Evolutionary conservation across 2,888 invertebrate genomes (phyloP).

Genomic region (Stenodera caucasica): DNA sequence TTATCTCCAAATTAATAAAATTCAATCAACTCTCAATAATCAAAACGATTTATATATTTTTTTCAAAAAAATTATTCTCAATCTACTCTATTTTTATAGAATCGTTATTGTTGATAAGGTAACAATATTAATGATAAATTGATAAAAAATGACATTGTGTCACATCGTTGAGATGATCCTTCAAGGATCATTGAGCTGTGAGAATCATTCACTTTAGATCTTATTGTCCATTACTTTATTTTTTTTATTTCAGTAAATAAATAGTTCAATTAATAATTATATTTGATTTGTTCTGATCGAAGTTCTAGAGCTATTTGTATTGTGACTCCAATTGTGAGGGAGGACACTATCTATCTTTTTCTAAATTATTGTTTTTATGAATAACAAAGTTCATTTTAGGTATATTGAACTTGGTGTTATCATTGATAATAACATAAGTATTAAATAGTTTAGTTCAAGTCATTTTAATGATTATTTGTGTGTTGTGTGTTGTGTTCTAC

Average conservation of each 20-base stretch:
- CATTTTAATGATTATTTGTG: constrained; percentile 8
- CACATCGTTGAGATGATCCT: neutral
- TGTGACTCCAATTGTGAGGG: neutral
- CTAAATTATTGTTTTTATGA: neutral
- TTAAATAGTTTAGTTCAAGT: constrained; percentile 18
- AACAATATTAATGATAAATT: neutral
- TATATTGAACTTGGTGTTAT: constrained; percentile 25
- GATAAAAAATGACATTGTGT: neutral
- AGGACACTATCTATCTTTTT: neutral
- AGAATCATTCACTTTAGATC: neutral
- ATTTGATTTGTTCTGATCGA: neutral
- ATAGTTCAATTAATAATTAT: neutral
- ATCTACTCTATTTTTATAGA: neutral
- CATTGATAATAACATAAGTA: constrained; percentile 3
- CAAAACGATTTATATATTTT: too few relatives aligned
- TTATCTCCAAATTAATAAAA: too few relatives aligned
- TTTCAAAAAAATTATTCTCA: too few relatives aligned
- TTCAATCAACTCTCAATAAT: too few relatives aligned
- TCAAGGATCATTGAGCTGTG: neutral
- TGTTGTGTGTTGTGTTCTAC: constrained; percentile 9
- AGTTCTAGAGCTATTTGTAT: neutral
- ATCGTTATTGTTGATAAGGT: neutral
- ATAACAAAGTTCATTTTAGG: constrained; percentile 22
- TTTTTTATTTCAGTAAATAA: neutral
- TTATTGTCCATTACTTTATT: neutral